Base-by-base conservation (phyloP, 1,140 invertebrate genomes). In the Solen grandis region DNA sequence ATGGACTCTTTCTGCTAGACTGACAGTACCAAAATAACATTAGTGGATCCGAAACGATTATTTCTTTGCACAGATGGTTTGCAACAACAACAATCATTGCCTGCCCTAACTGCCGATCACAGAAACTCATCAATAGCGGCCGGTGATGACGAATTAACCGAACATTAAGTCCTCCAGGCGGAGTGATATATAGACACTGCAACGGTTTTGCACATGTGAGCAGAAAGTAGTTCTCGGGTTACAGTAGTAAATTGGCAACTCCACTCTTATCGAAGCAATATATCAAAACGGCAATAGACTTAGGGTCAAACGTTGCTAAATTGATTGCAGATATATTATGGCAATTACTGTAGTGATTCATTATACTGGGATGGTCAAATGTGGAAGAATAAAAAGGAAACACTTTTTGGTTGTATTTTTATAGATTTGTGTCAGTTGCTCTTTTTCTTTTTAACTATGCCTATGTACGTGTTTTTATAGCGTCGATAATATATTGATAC, bases 41-140 rank as follows among this genome's bases (percentile, higher is more conserved):
- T 70, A 50, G 46, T 54, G 55, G 50, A 22, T 31, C 46, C 68
- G 31, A 36, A 57, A 52, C 68, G 50, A 14, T 57, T 22, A 31
- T 27, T 14, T 54, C 46, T n/a, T n/a, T n/a, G 70, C 54, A 46
- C 70, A 73, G 70, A 73, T 73, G 70, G 70, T 73, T 73, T 73
- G 70, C 70, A 60, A 73, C 50, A 73, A 73, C 57, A 60, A 73
- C 54, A 73, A 4, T n/a, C n/a, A n/a, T n/a, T n/a, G n/a, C n/a
- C 33, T 16, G 55, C 54, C 38, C 41, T 25, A 57, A 19, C 52
- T 55, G 16, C 68, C 68, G 57, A 70, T 59, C 70, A 62, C 55
- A 60, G 60, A 73, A 73, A 73, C 54, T 38, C 70, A 73, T 73
- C 70, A 73, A 33, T 60, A 1, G 22, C 25, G n/a, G 13, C 2